phyloP scores from a whole-genome alignment of 1,140 invertebrate genomes.

The Macrosteles quadrilineatus region DNA sequence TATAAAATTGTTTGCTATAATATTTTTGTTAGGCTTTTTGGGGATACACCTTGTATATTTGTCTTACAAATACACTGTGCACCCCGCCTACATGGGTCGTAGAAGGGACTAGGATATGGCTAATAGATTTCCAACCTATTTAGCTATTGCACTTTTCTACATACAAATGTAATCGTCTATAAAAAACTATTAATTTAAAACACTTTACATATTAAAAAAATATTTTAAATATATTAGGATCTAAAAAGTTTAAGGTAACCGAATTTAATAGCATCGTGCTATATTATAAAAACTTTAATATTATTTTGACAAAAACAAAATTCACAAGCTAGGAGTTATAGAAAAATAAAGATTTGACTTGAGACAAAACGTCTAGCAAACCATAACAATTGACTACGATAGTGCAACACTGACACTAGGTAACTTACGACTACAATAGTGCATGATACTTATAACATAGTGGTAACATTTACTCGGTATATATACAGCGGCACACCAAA shows the following conservation, averaged over 20 bases:
- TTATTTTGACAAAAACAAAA: slow-evolving; percentile 23
- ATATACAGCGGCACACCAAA: slow-evolving; percentile 29
- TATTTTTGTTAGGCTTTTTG: slow-evolving; percentile 16
- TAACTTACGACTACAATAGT: slow-evolving; percentile 9
- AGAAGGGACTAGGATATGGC: slow-evolving; percentile 25
- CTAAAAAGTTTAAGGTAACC: slow-evolving; percentile 28
- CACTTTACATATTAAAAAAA: slow-evolving; percentile 28
- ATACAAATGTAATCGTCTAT: slow-evolving; percentile 25
- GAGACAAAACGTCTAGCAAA: slow-evolving; percentile 21
- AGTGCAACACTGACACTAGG: slow-evolving; percentile 14
- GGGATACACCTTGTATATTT: background rate
- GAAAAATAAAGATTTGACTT: slow-evolving; percentile 30
- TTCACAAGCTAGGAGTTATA: slow-evolving; percentile 29
- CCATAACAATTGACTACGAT: slow-evolving; percentile 23
- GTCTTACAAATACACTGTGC: slow-evolving; percentile 4
- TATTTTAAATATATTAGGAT: slow-evolving; percentile 19
- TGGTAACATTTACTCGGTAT: slow-evolving; percentile 22
- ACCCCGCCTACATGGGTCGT: background rate
- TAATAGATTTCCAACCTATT: slow-evolving; percentile 31
- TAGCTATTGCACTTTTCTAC: slow-evolving; percentile 28
- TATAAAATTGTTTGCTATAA: slow-evolving; percentile 29
- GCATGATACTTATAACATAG: slow-evolving; percentile 28
- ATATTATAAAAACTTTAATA: slow-evolving; percentile 20
- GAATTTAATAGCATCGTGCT: slow-evolving; percentile 23
- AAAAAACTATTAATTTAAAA: slow-evolving; percentile 30